Evolutionary conservation across 2,113 vertebrate genomes (phyloP), one percentile per base, ranked within the genome.

Genomic region (Myotis brandtii): DNA sequence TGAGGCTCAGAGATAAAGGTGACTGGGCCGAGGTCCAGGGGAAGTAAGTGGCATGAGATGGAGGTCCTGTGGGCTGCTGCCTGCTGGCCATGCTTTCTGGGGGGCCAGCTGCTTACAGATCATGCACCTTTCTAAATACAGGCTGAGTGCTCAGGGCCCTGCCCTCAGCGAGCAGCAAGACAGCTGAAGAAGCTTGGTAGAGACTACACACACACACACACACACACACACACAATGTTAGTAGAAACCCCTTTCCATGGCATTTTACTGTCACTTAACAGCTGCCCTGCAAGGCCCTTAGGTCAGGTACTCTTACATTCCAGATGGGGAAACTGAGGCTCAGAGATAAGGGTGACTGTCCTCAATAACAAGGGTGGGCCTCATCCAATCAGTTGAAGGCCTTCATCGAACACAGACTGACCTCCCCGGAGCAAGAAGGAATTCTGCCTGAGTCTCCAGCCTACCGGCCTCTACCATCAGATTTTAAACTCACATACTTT

Each of bases 291-390:
- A 72, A 69, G 40, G 67, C 77, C 92, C 70, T 73, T 37, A 52
- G 4, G 81, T 32, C 66, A 70, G 87, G 52, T 77, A 91, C 54
- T 43, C 56, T 50, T 96, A 23, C 10, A 46, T 88, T 82, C 85
- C 86, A 84, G 56, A 72, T 69, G 80, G 85, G 77, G 90, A 97
- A 97, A 97, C 94, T 95, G 97, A 97, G 96, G 86, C 84, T 72
- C 52, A 16, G 40, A 67, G 80, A 59, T 52, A 75, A 16, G 37
- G 83, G 27, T 9, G 77, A n/a, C 1, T 12, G 37, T 25, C 59
- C 59, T 62, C 59, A 62, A 62, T 62, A 62, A 62, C 10, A 62
- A 27, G 59, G 59, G 25, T 62, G 59, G 59, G 25, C 23, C 25
- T 62, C 59, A 62, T 62, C 59, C 59, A 62, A 62, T 62, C 59